Evolutionary conservation across 2,797 vertebrate genomes (phyloP), one percentile per base, ranked within the genome.

Genomic region (Phoxinus dragarum): DNA sequence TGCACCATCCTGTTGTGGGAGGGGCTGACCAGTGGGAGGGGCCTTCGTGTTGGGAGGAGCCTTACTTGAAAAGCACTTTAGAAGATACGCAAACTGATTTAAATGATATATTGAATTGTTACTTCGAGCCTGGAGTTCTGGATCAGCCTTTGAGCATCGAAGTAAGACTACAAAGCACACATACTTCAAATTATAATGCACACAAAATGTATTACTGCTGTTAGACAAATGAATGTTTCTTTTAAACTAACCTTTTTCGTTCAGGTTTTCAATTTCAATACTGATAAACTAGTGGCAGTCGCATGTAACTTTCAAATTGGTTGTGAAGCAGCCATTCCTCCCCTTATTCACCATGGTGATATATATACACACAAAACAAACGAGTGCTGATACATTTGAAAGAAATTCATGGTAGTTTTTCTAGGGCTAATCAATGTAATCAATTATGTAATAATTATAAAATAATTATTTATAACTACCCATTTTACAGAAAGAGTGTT

Each of bases 31-130:
- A 54, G 61, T 78, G 74, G 82, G 67, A 59, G 66, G 76, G 36
- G 66, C 66, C 54, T 80, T 21, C 2, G 14, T 19, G 31, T 61
- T 84, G 64, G 59, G 76, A 71, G 40, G 84, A 67, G 68, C 77
- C 67, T 66, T 85, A 85, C 77, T 80, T 74, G 84, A 85, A 84
- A 66, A 80, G 69, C 84, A 85, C 84, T 85, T 80, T 85, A 85
- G n/a, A 80, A 72, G 77, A 80, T 31, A 36, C 3, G 12, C 52
- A 47, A 77, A 77, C 52, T 27, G 38, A 78, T 44, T 36, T n/a
- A 27, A 49, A 52, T 17, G 6, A 31, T 21, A 66, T 52, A 85
- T 19, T 6, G 11, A 73, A 44, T 10, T 36, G 31, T 42, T 79
- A 23, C 31, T 56, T 76, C 14, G 14, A 31, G 14, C 23, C 36